Evolutionary conservation across 2,113 vertebrate genomes (phyloP).

Genomic region (Eulemur macaco): DNA sequence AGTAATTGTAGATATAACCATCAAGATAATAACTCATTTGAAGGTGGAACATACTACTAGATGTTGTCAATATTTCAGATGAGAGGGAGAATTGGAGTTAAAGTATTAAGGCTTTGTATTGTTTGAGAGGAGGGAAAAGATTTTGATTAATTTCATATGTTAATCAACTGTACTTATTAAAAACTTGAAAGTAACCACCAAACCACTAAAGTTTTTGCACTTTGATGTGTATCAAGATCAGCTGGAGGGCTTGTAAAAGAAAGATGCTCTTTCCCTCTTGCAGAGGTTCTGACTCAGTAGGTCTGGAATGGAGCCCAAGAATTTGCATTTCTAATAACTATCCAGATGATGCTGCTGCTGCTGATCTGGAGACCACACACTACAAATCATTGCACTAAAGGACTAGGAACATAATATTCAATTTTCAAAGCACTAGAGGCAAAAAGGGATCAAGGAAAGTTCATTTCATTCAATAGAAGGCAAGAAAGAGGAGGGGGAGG

Average conservation of each 20-base stretch:
- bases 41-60: background rate
- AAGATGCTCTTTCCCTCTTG: background rate
- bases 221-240: background rate
- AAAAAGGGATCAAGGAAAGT: background rate
- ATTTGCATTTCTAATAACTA: background rate
- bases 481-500: background rate
- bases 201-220: background rate
- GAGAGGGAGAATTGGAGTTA: background rate
- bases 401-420: background rate
- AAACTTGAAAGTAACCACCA: background rate
- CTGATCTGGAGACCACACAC: background rate
- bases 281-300: background rate
- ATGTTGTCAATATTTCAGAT: background rate
- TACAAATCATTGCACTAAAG: background rate
- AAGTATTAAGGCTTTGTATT: background rate
- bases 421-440: background rate
- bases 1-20: background rate
- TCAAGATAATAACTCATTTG: background rate
- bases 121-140: background rate
- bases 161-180: background rate
- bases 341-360: background rate
- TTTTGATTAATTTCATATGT: background rate
- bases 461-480: background rate
- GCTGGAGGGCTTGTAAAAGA: background rate
- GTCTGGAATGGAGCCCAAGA: background rate